Evolutionary conservation across 2,888 invertebrate genomes (phyloP), one percentile per base, ranked within the genome.

Genomic region (Malacosoma neustria): DNA sequence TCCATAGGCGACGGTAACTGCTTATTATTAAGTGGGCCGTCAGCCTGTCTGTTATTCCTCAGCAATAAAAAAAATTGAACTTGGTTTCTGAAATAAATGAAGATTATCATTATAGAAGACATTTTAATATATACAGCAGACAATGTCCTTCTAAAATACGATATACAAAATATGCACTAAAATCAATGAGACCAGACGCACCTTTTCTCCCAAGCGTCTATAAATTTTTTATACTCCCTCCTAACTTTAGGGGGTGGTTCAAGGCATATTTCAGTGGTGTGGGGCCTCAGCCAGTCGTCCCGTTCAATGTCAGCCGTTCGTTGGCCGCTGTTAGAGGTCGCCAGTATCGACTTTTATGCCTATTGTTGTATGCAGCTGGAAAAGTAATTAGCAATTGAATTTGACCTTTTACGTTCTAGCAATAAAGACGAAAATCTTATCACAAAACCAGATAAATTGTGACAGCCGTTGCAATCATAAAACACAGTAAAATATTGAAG

Each of bases 291-390:
- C 48, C 50, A 30, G 45, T 45, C 54, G 70, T 57, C 68, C 70
- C 63, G 57, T 62, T 70, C 81, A 84, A 84, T 80, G 82, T 82
- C 82, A 48, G 47, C 67, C 64, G 73, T 80, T 80, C 82, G 59
- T 77, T 77, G 81, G 62, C 79, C 76, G 72, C 61, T 45, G 46
- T 56, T 59, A 69, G 66, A 77, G 82, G 80, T 80, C 80, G 75
- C 57, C 56, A 57, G 53, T 60, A 55, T 59, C 52, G 44, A 38
- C 49, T 45, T 42, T 46, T 42, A 34, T 37, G 36, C 44, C 48
- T 42, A 36, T 30, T 35, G 39, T 42, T 41, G 38, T 41, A 38
- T 34, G 36, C 36, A 34, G 33, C 34, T 32, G 32, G 7, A 14
- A 13, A 39, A 41, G 7, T 14, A 7, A 22, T 34, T 12, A 6